Percentiles rank a stretch among this genome's conserved stretches.
phyloP scores from a whole-genome alignment of 1,140 invertebrate genomes.

The Zaprionus africanus region DNA sequence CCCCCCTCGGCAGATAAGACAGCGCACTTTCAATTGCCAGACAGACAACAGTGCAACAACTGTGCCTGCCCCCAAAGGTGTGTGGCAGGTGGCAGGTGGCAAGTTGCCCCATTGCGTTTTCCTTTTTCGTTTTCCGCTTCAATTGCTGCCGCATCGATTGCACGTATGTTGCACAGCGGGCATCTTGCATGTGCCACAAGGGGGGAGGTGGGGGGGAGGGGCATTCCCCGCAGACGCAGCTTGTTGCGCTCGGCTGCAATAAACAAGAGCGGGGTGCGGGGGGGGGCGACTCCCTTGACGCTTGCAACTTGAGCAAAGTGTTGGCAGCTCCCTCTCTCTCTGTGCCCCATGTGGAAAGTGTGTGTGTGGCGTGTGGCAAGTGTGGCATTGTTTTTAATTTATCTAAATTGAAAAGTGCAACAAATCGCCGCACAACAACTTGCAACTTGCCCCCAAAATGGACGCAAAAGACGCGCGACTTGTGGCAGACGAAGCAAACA shows the following conservation, averaged over 20 bases:
- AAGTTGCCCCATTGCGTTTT: slow-evolving; percentile 3
- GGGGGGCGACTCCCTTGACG: slow-evolving; percentile 64
- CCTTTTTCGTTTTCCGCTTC: slow-evolving; percentile 56
- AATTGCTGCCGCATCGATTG: slow-evolving; percentile 71
- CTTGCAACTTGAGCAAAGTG: slow-evolving; percentile 70
- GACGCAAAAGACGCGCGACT: slow-evolving; percentile 18
- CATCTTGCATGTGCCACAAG: slow-evolving; percentile 27
- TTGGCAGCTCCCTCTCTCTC: slow-evolving; percentile 38
- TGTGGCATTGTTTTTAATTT: slow-evolving; percentile 82
- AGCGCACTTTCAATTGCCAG: slow-evolving; percentile 74
- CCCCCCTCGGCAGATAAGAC: slow-evolving; percentile 32
- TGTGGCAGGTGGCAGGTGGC: not conserved
- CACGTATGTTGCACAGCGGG: slow-evolving; percentile 37
- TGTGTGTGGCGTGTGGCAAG: not conserved
- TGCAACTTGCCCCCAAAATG: slow-evolving; percentile 35
- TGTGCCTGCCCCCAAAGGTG: slow-evolving; percentile 8
- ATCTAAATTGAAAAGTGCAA: slow-evolving; percentile 83
- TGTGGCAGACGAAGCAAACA: slow-evolving; percentile 44
- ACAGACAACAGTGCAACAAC: slow-evolving; percentile 49
- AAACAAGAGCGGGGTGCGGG: slow-evolving; percentile 45
- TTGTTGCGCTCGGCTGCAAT: slow-evolving; percentile 59
- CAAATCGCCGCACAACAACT: slow-evolving; percentile 63
- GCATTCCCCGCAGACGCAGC: slow-evolving; percentile 26
- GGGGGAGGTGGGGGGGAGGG: rapidly evolving
- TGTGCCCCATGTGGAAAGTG: no score